Base-by-base conservation (phyloP, 2,888 invertebrate species). In the Trissolcus japonicus region DNA sequence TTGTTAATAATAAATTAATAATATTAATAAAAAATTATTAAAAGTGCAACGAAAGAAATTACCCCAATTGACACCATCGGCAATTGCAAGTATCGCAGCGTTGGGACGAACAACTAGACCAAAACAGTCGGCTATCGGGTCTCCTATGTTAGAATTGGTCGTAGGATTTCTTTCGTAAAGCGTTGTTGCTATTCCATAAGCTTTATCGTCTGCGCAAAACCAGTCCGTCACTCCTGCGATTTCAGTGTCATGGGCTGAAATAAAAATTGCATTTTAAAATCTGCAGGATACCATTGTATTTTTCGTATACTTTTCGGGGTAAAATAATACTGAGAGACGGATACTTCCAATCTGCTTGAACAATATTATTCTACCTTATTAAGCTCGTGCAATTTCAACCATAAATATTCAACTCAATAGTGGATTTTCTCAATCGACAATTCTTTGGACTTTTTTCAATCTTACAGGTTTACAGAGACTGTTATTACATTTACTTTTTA, bases 21-120 rank as follows among this genome's bases (percentile, higher is more conserved):
- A n/a, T n/a, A n/a, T 19, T 19, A 19, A 2, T 19, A 19, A 19
- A n/a, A 19, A 43, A 43, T 43, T 6, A 43, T 43, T 6, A 14
- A 14, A 7, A 43, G 29, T 43, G 4, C 4, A 9, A 7, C 14
- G n/a, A 7, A 4, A 7, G 7, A 43, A 43, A 41, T 41, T 85
- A 88, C 96, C 96, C 96, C 96, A 97, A 89, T 97, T 96, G 1
- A 96, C 96, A 21, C 96, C 96, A 90, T 96, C 96, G 2, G 96
- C 96, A 69, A 97, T 91, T 13, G 94, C 94, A 87, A 96, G 90
- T 69, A 96, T 91, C 14, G 94, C 94, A 76, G 93, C 94, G 90
- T 96, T 94, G n/a, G 91, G 91, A 59, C 93, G 90, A 4, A 92
- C 92, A 43, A 93, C 93, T 75, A 96, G 90, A 0, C 94, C 96